Base-by-base conservation (phyloP, 2,888 invertebrate species). In the Sinodicranocentrus sp. region DNA sequence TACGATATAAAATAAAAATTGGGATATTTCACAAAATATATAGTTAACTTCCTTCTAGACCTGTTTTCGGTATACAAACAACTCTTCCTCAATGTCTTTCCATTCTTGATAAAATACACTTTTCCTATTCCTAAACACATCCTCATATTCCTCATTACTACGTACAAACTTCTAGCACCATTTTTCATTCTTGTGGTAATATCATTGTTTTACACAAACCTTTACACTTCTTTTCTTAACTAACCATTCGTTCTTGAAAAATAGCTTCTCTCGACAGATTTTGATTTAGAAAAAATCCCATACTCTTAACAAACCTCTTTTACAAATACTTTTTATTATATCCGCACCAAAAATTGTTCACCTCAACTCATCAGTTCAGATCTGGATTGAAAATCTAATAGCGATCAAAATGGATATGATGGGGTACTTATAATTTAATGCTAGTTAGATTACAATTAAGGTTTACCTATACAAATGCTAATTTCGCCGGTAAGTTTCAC, bases 131-230 rank as follows among this genome's bases (percentile, higher is more conserved):
- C 23, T 52, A 19, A 17, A 19, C 3, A 52, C n/a, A 3, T 52
- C 3, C 19, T 52, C 13, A 43, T n/a, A n/a, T n/a, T n/a, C 13
- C 39, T 5, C 19, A 17, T 52, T 17, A 1, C 25, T 67, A 67
- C 52, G 61, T 52, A 67, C 59, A 68, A 17, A 75, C 1, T 21
- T 21, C 21, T 78, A 78, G 78, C 78, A 78, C 78, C 78, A 2
- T 71, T 71, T 33, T 26, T 23, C 26, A 17, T 25, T 59, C 0
- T n/a, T 23, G 54, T 68, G 59, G 28, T 77, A 68, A 77, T 68
- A 68, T 68, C 68, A 68, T 43, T 10, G n/a, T 28, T 26, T 57
- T 57, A 57, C 52, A 21, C 2, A 21, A 21, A 57, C 21, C 21
- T 25, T n/a, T 33, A 15, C 39, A 26, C 33, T 28, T 33, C 39